A percentile compares a stretch with the other conserved stretches of the same genome.
Evolutionary conservation across 2,888 invertebrate species (phyloP).

Genomic region (Hemaris fuciformis): DNA sequence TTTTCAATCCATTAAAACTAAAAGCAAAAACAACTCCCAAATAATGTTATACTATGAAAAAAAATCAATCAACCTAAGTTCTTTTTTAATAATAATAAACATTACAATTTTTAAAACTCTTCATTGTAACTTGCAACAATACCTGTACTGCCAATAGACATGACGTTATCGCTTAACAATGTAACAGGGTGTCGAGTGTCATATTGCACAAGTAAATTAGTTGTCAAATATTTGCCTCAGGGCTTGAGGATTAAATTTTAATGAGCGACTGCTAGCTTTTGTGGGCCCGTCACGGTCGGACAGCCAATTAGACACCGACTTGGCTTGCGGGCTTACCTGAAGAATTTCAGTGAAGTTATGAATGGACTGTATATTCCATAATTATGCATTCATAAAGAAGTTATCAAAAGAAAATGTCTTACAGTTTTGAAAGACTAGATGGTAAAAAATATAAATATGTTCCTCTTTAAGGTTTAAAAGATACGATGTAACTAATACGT

Average conservation of each 20-base stretch:
- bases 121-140: background rate
- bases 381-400: background rate
- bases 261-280: slow-evolving; percentile 53
- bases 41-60: no score
- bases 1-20: no score
- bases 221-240: slow-evolving; percentile 46
- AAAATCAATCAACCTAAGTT: no score
- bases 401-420: background rate
- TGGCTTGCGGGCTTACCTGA: slow-evolving; percentile 10
- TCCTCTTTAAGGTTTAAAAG: no score
- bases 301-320: slow-evolving; percentile 53
- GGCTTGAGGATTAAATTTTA: slow-evolving; percentile 62
- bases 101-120: no score
- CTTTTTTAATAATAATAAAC: no score
- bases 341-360: background rate
- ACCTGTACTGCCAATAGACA: background rate
- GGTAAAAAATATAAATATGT: no score
- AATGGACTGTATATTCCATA: background rate
- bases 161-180: background rate
- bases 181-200: slow-evolving; percentile 39
- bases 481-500: no score
- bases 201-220: slow-evolving; percentile 54
- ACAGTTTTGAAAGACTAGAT: background rate
- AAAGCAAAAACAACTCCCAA: no score
- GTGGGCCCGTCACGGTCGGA: slow-evolving; percentile 45